phyloP scores from a whole-genome alignment of 2,113 vertebrate genomes.

The Chauna torquata region DNA sequence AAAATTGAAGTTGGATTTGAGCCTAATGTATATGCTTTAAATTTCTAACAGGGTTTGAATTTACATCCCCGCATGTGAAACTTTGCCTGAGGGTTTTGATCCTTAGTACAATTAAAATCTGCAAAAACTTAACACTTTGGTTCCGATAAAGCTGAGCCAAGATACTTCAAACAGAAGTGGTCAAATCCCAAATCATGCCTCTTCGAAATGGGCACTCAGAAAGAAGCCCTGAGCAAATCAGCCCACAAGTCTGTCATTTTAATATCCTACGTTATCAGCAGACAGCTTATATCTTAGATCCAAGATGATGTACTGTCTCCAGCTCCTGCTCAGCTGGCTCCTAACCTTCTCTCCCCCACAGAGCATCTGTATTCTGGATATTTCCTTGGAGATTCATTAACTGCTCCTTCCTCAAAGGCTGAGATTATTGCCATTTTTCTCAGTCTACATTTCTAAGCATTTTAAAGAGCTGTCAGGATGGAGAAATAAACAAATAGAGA shows the following conservation, averaged over 20 bases:
- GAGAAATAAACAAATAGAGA: not conserved
- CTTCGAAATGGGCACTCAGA: not conserved
- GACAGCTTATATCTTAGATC: not conserved
- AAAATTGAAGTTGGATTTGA: not conserved
- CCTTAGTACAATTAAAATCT: not conserved
- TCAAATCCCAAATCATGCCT: not conserved
- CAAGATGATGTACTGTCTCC: not conserved
- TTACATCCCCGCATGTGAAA: not conserved
- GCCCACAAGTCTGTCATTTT: not conserved
- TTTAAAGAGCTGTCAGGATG: not conserved
- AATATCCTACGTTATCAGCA: not conserved
- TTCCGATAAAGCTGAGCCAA: not conserved
- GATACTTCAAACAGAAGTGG: not conserved
- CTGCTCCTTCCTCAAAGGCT: not conserved
- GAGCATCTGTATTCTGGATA: not conserved
- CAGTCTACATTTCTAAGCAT: not conserved
- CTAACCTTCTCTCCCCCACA: not conserved
- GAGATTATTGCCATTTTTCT: slow-evolving; percentile 21
- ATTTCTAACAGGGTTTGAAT: not conserved
- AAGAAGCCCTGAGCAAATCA: not conserved
- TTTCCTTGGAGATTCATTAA: slow-evolving; percentile 26
- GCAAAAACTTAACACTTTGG: not conserved
- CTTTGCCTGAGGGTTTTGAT: not conserved
- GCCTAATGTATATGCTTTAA: not conserved
- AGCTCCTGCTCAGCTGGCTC: not conserved